phyloP scores from a whole-genome alignment of 2,797 vertebrate species.

The Mergus octosetaceus region DNA sequence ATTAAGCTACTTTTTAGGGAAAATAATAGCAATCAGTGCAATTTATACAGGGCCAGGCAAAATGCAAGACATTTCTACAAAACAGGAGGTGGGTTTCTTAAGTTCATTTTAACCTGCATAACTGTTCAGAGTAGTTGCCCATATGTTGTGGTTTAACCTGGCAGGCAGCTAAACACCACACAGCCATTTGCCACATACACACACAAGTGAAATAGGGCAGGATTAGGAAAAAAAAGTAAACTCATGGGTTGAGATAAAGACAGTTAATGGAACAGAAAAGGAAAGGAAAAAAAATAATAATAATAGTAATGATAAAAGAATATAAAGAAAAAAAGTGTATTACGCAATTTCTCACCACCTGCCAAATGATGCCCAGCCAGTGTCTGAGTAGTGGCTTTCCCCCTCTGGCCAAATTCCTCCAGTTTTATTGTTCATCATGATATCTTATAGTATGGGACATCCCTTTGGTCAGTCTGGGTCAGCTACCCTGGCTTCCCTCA shows the following conservation, averaged over 20 bases:
- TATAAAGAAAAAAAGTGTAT: neutral
- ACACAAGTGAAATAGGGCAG: neutral
- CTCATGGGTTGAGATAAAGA: neutral
- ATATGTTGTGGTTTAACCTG: neutral
- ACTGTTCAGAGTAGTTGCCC: neutral
- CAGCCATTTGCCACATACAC: neutral
- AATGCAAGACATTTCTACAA: neutral
- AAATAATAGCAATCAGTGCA: neutral
- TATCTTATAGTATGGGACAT: neutral
- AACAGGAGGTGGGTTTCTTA: neutral
- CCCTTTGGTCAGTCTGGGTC: neutral
- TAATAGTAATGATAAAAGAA: neutral
- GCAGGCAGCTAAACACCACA: neutral
- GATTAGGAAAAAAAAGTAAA: neutral
- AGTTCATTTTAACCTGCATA: neutral
- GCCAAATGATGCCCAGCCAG: neutral
- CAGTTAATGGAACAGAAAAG: neutral
- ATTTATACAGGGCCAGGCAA: neutral
- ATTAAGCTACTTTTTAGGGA: neutral
- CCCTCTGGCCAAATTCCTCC: neutral
- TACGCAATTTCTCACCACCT: neutral
- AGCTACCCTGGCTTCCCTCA: neutral
- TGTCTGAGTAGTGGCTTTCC: neutral
- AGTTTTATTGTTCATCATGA: neutral
- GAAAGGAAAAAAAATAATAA: neutral